Evolutionary conservation across 2,888 invertebrate genomes (phyloP), one percentile per base, ranked within the genome.

Genomic region (Lasioglossum zephyrum): DNA sequence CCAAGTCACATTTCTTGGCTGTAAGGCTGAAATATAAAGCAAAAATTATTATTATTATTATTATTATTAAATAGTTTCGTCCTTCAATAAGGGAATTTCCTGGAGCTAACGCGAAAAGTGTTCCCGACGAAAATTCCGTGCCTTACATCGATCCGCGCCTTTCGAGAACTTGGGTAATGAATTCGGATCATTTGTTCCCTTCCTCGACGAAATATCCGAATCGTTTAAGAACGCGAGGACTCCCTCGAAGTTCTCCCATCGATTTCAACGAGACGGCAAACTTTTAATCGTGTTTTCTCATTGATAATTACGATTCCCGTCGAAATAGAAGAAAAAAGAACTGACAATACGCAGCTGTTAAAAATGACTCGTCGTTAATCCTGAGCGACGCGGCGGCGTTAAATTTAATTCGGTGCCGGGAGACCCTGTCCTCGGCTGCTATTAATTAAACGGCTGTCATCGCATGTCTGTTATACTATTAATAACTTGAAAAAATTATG

Each of bases 141-240:
- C 63, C 78, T 81, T 44, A 39, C 49, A 73, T 81, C 72, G 81
- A 81, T 72, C 36, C 77, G 60, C 26, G 63, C 41, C 53, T 66
- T n/a, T 73, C 78, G n/a, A 44, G 73, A 82, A 73, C 53, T 73
- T 49, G 31, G 60, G 41, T 75, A 82, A 82, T 70, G 80, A 79
- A 80, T 80, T 74, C 82, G 49, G 73, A 73, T 78, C 81, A 44
- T 63, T 80, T 74, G 79, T 69, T 49, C 63, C 26, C 66, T 49
- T 72, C 47, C 26, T n/a, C 31, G 18, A 16, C 31, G 73, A 73
- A 78, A 78, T 81, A 78, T 81, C 72, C 49, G 73, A 79, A 69
- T 79, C 82, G 79, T 63, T 69, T 44, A 49, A 66, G 66, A 53
- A 78, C 41, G 66, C 49, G 69, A 41, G 47, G 16, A 31, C 31